A percentile compares a stretch with the other conserved stretches of the same genome.
These are phyloP conservation scores for Hystrix brachyura DNA, from an alignment of 2,113 vertebrate species.

Conservation along the genomic window DNA sequence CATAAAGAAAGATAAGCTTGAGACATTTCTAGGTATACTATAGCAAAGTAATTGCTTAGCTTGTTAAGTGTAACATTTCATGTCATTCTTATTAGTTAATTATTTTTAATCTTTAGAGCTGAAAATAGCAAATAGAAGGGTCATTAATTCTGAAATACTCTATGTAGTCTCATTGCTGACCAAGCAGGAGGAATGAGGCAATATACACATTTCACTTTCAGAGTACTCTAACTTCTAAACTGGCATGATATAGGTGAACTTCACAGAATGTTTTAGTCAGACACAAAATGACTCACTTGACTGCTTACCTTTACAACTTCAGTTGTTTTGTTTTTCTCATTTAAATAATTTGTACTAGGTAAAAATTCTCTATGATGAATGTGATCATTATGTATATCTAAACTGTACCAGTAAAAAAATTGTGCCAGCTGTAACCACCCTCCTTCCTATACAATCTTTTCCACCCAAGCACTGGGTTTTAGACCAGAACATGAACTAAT, in stretches of 20 bases:
- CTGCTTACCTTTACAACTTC: not conserved
- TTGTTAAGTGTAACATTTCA: not conserved
- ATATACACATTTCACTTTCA: not conserved
- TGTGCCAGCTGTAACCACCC: not conserved
- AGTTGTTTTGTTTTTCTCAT: not conserved
- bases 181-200: not conserved
- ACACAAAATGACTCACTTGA: not conserved
- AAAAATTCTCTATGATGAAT: too few relatives aligned
- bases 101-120: not conserved
- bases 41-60: not conserved
- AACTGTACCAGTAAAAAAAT: too few relatives aligned
- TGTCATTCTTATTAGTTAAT: not conserved
- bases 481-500: not conserved
- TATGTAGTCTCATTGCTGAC: not conserved
- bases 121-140: not conserved
- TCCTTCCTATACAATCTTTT: not conserved
- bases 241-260: not conserved
- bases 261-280: not conserved
- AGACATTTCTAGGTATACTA: too few relatives aligned
- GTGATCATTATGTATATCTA: too few relatives aligned
- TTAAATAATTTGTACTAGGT: constrained; percentile 16
- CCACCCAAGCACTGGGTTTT: not conserved
- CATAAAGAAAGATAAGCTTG: too few relatives aligned
- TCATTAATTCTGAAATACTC: not conserved
- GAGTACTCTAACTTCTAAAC: not conserved